These are phyloP conservation scores for Cynopterus brachyotis DNA, from an alignment of 2,113 vertebrate species.

Conservation along the genomic window DNA sequence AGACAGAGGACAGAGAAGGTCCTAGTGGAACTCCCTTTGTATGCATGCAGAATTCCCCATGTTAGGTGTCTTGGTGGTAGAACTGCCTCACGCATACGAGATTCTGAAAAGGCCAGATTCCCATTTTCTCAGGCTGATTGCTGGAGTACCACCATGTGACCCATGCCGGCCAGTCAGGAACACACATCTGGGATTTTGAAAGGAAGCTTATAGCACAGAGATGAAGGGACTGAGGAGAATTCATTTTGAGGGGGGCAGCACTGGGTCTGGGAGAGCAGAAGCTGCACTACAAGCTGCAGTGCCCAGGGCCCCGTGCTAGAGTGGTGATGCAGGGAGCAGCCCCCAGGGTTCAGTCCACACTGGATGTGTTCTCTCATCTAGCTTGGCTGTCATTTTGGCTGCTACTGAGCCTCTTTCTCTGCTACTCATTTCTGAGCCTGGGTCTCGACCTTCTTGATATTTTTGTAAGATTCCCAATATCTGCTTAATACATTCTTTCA, in stretches of 20 bases:
- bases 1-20: neutral
- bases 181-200: neutral
- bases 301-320: neutral
- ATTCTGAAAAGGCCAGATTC: neutral
- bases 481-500: neutral
- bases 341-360: neutral
- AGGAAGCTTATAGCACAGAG: neutral
- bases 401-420: neutral
- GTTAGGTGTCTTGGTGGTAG: neutral
- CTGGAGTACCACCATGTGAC: neutral
- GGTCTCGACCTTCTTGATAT: neutral
- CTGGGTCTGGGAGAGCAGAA: neutral
- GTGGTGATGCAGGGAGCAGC: neutral
- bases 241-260: neutral
- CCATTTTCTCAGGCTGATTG: neutral
- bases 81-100: neutral
- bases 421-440: neutral
- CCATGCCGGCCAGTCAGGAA: neutral
- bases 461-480: conserved; percentile 9
- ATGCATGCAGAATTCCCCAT: neutral
- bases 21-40: neutral
- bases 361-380: neutral
- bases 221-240: neutral
- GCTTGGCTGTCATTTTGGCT: neutral
- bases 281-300: neutral